Evolutionary conservation across 37 sponge, comb jelly and placozoan species (phyloP).

Genomic region (Spongilla lacustris): DNA sequence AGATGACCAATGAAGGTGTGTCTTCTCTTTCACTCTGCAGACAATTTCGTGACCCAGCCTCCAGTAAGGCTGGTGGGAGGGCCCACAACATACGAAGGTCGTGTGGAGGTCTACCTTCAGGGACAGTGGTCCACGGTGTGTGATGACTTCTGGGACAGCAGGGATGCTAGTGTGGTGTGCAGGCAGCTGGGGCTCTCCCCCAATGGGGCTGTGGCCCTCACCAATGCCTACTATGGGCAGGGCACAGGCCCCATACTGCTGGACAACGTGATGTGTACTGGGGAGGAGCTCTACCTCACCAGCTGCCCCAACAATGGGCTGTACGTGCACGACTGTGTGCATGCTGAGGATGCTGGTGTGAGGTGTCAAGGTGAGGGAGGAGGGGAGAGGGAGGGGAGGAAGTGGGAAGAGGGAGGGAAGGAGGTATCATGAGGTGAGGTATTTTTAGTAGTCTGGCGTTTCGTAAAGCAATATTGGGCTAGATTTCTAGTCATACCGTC

Average conservation of each 20-base stretch:
- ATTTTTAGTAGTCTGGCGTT: neutral
- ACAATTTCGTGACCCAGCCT: neutral
- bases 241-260: neutral
- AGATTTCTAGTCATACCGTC: too few species aligned
- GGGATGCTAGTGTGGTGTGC: neutral
- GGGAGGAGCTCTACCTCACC: neutral
- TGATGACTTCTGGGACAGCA: neutral
- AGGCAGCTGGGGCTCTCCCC: neutral
- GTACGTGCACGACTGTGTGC: neutral
- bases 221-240: neutral
- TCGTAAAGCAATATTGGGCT: too few species aligned
- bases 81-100: conserved; percentile 5
- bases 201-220: neutral
- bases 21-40: neutral
- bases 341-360: conserved; percentile 4
- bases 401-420: too few species aligned
- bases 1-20: too few species aligned
- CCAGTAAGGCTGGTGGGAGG: conserved; percentile 18
- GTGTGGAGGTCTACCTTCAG: conserved; percentile 30
- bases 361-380: neutral
- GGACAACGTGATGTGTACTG: neutral
- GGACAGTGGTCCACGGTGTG: neutral
- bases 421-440: too few species aligned
- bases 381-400: too few species aligned
- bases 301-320: conserved; percentile 5